Evolutionary conservation across 2,888 invertebrate genomes (phyloP).

Genomic region (Ophion obscuratus): DNA sequence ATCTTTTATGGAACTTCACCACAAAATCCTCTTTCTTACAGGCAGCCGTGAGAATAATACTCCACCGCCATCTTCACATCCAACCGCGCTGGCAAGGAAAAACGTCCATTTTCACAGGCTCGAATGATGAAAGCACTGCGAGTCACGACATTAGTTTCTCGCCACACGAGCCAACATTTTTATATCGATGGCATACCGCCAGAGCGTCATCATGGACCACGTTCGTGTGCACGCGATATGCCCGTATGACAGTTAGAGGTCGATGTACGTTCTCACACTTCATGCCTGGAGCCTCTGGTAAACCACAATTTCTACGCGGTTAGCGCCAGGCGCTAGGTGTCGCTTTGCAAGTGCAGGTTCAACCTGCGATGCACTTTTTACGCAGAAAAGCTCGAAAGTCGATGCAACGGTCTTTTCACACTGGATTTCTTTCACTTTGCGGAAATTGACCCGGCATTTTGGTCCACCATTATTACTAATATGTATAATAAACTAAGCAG

Average conservation of each 20-base stretch:
- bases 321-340: conserved; percentile 51
- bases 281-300: conserved; percentile 27
- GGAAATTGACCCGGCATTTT: neutral
- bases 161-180: neutral
- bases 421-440: neutral
- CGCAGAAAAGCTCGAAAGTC: neutral
- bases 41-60: conserved; percentile 24
- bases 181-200: neutral
- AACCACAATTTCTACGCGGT: conserved; percentile 45
- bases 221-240: neutral
- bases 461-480: no score
- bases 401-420: neutral
- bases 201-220: conserved; percentile 1
- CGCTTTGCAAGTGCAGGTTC: conserved; percentile 47
- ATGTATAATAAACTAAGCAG: no score
- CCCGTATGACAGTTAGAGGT: conserved; percentile 18
- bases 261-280: conserved; percentile 3
- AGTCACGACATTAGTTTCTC: neutral
- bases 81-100: conserved; percentile 2
- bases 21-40: conserved; percentile 24
- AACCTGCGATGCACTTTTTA: conserved; percentile 9
- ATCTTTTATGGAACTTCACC: conserved; percentile 49
- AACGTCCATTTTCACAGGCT: neutral
- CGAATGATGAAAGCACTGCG: neutral
- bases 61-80: neutral